A percentile compares a stretch with the other conserved stretches of the same genome.
Evolutionary conservation across 2,113 vertebrate species (phyloP).

Genomic region (Callaeas wilsoni): DNA sequence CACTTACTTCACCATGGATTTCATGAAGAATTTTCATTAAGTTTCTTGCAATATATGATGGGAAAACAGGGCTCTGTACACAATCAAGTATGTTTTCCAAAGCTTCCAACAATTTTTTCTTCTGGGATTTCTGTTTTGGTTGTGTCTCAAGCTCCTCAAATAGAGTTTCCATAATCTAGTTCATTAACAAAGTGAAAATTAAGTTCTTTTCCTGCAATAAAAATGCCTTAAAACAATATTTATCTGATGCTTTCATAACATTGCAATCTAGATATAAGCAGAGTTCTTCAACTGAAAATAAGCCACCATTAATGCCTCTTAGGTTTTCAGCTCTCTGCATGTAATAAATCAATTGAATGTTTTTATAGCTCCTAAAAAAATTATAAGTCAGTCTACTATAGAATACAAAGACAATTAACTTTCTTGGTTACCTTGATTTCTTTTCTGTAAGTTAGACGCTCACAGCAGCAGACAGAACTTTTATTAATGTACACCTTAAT

Average conservation of each 20-base stretch:
- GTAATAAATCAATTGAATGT: not conserved
- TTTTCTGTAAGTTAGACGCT: not conserved
- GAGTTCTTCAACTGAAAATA: not conserved
- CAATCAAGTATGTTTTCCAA: slow-evolving; percentile 77
- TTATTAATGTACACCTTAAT: not conserved
- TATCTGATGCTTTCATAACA: not conserved
- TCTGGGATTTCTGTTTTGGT: slow-evolving; percentile 62
- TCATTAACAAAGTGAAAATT: not conserved
- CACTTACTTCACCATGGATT: slow-evolving; percentile 79
- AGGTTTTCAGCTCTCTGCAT: not conserved
- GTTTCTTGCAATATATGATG: slow-evolving; percentile 79
- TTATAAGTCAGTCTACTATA: not conserved
- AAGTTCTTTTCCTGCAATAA: not conserved
- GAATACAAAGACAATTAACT: not conserved
- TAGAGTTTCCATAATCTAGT: slow-evolving; percentile 77
- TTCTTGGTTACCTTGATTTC: not conserved
- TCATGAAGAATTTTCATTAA: slow-evolving; percentile 77
- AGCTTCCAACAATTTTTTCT: slow-evolving; percentile 67
- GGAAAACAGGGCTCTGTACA: slow-evolving; percentile 70
- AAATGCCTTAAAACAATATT: not conserved
- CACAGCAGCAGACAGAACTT: not conserved
- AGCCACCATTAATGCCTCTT: not conserved
- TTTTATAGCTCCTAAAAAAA: not conserved
- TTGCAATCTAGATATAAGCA: not conserved
- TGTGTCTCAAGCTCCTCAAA: slow-evolving; percentile 69